phyloP scores from a whole-genome alignment of 2,888 invertebrate genomes.

The Helobdella robusta region DNA sequence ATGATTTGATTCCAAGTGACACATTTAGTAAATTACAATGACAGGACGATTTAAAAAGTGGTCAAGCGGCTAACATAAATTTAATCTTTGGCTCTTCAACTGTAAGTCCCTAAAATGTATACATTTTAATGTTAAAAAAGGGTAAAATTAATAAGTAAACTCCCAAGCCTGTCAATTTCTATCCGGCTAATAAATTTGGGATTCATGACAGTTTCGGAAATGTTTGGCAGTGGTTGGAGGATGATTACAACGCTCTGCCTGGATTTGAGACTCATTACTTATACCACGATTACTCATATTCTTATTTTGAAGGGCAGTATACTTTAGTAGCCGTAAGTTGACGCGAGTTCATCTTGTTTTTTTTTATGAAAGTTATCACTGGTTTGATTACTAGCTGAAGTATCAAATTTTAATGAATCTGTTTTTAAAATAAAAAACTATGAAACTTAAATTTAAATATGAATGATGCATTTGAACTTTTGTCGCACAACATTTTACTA shows the following conservation, averaged over 20 bases:
- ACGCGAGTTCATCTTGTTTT: too few species aligned
- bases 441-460: too few species aligned
- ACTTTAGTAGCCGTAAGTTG: constrained; percentile 43
- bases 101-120: background rate
- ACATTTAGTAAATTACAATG: background rate
- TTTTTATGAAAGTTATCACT: too few species aligned
- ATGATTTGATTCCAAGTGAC: background rate
- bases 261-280: constrained; percentile 41
- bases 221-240: constrained; percentile 48
- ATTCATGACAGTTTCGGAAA: constrained; percentile 47
- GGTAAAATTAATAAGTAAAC: background rate
- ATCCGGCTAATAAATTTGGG: constrained; percentile 39
- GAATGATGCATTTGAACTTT: too few species aligned
- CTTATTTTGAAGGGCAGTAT: constrained; percentile 47
- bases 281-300: constrained; percentile 47
- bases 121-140: background rate
- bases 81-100: background rate
- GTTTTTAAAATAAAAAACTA: too few species aligned
- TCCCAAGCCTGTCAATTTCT: constrained; percentile 46
- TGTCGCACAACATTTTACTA: too few species aligned
- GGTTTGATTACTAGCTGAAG: too few species aligned
- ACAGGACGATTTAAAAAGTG: background rate
- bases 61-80: background rate
- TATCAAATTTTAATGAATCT: too few species aligned
- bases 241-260: constrained; percentile 46